Evolutionary conservation across 2,113 vertebrate genomes (phyloP), one percentile per base, ranked within the genome.

Genomic region (Holacanthus passer): DNA sequence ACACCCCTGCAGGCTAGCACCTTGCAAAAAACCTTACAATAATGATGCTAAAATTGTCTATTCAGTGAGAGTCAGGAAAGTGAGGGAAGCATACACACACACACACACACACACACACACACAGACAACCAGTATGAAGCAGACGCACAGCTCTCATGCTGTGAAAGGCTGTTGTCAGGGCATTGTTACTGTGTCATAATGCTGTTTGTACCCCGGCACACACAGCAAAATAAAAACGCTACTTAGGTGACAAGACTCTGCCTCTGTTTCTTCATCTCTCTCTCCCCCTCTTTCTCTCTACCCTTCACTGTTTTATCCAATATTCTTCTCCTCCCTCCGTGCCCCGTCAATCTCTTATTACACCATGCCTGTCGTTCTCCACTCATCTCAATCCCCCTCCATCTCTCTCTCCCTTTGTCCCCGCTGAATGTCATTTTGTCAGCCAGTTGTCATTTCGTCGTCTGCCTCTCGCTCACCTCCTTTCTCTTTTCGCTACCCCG

Each of bases 341-440:
- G 65, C 81, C 53, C 71, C 69, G 84, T 79, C 87, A 88, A 39
- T 85, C 82, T 84, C 77, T 76, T 83, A 84, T 84, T 89, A 77
- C 81, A 79, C 52, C 68, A 7, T 43, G 70, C 79, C 88, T 81
- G 78, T 84, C 76, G 17, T 84, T 89, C 85, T 81, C 81, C 69
- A 41, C 84, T 78, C 45, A 45, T 84, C 79, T 89, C 90, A 74
- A 56, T 74, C 58, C 48, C 58, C 22, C 27, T 77, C 48, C 31
- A 27, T 82, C 48, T 64, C 68, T 47, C 37, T 56, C 86, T 73
- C 65, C 39, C 48, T 87, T 83, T 82, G 66, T 93, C 84, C 22
- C 32, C 3, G 48, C 60, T 68, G 86, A 79, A 81, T 92, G 84
- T 89, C 77, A 87, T 84, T 89, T 77, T 91, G 86, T 89, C 90